Conservation (phyloP, 64 coral and sea anemone species). For the Astreopora myriophthalma region DNA sequence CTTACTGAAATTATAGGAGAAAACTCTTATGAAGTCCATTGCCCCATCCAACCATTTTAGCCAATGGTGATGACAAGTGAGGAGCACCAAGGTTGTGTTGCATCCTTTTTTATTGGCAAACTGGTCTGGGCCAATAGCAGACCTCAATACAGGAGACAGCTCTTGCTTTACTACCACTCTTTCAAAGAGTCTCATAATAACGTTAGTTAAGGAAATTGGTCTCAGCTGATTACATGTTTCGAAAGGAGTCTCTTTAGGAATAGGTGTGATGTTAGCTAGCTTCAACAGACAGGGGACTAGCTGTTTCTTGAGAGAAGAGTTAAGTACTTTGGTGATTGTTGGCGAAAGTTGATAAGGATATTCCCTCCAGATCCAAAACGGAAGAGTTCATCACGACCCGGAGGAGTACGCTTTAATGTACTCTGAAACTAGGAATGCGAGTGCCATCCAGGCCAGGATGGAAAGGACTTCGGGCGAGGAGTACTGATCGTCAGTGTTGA, state of each 20-base stretch:
- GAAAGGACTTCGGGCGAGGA: background rate
- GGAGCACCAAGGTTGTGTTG: slow-evolving; percentile 9
- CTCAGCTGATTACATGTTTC: slow-evolving; percentile 12
- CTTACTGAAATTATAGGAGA: too few relatives aligned
- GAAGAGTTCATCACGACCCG: slow-evolving; percentile 23
- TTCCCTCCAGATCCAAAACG: slow-evolving; percentile 13
- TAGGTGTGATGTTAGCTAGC: slow-evolving; percentile 9
- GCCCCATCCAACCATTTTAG: too few relatives aligned
- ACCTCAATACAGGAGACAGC: background rate
- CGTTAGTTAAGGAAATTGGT: slow-evolving; percentile 46
- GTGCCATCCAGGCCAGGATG: slow-evolving; percentile 31
- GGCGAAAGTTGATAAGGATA: slow-evolving; percentile 43
- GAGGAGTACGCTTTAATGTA: slow-evolving; percentile 22
- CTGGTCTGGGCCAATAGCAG: background rate
- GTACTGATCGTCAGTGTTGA: slow-evolving; percentile 29
- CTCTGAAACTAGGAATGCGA: slow-evolving; percentile 20
- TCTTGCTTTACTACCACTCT: background rate
- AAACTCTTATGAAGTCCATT: too few relatives aligned
- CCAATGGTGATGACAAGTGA: background rate
- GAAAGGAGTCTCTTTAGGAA: too few relatives aligned
- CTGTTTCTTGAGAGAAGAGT: background rate
- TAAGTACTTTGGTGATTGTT: slow-evolving; percentile 52
- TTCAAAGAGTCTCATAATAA: slow-evolving; percentile 31
- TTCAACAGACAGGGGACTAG: slow-evolving; percentile 18
- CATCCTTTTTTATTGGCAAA: slow-evolving; percentile 2